Base-by-base conservation (phyloP, 2,888 invertebrate genomes). In the Drosophila prolongata region DNA sequence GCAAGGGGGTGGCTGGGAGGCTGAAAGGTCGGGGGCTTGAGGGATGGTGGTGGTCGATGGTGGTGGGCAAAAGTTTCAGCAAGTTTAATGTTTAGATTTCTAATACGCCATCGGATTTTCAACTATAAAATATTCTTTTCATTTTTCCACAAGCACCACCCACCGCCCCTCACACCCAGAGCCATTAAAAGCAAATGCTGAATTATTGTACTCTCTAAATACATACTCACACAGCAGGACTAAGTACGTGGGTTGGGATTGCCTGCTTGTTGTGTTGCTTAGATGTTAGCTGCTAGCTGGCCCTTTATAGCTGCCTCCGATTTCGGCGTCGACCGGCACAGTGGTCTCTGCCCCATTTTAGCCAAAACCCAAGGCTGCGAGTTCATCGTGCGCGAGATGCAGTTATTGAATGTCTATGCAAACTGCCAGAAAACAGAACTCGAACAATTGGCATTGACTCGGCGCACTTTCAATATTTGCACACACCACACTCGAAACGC, bases 41-140 rank as follows among this genome's bases (percentile, higher is more conserved):
- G 30, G 47, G 66, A 11, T 35, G 35, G 10, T 10, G 10, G 30
- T 30, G 46, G 5, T 9, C 8, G 8, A 30, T 11, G 47, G 47
- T 30, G 14, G 34, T 35, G 49, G 49, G 34, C 52, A 66, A 72
- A 75, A 67, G 72, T 75, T 73, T 78, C 57, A 34, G 75, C 78
- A 81, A 84, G 84, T 87, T 87, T 80, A 72, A 77, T 80, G 83
- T 77, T 84, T 84, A 84, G 84, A 87, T 84, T 87, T 85, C 84
- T 85, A 85, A 84, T 85, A 79, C 71, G 67, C 67, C 78, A 80
- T 80, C 80, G 80, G 77, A 87, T 86, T 90, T 90, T 76, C 77
- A 90, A 90, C 90, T 90, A 90, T 90, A 88, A 90, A 89, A 88
- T 88, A 87, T 76, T 79, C 66, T 69, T 73, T 77, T 65, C 72